Conservation (phyloP, 2,797 vertebrate species). For the Anolis apletophallus region DNA sequence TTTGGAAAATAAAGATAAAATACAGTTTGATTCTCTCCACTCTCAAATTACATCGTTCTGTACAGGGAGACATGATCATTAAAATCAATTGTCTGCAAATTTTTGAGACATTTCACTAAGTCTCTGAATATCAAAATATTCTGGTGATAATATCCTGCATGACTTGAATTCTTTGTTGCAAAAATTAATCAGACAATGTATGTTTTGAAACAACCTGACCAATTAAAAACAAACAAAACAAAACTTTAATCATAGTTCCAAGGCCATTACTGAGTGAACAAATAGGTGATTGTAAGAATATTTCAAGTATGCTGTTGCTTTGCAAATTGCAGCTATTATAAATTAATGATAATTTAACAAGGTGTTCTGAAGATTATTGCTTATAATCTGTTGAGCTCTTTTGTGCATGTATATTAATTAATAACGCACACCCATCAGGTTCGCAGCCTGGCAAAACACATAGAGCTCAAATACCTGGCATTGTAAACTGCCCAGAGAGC, state of each 20-base stretch:
- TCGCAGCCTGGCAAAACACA: conserved; percentile 3
- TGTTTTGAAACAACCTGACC: neutral
- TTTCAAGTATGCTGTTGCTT: conserved; percentile 10
- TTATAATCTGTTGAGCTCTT: conserved; percentile 18
- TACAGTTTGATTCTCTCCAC: neutral
- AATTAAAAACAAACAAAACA: conserved; percentile 10
- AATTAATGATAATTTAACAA: conserved; percentile 25
- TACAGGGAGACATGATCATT: neutral
- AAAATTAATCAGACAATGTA: neutral
- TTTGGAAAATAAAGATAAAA: conserved; percentile 11
- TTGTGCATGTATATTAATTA: conserved; percentile 22
- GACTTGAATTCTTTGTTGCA: neutral
- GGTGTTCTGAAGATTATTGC: conserved; percentile 24
- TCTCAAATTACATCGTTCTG: neutral
- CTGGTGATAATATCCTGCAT: neutral
- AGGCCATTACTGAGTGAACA: conserved; percentile 17
- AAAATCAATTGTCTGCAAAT: conserved; percentile 8
- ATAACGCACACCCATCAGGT: conserved; percentile 19
- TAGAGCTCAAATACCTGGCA: neutral
- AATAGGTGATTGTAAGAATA: conserved; percentile 4
- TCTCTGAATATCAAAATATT: neutral
- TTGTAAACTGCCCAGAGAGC: neutral
- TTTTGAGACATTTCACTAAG: neutral
- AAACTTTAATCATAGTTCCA: conserved; percentile 11
- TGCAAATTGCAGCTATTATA: conserved; percentile 24